A percentile compares a stretch with the other conserved stretches of the same genome.
phyloP scores from a whole-genome alignment of 2,797 vertebrate species.

The Dallia pectoralis region DNA sequence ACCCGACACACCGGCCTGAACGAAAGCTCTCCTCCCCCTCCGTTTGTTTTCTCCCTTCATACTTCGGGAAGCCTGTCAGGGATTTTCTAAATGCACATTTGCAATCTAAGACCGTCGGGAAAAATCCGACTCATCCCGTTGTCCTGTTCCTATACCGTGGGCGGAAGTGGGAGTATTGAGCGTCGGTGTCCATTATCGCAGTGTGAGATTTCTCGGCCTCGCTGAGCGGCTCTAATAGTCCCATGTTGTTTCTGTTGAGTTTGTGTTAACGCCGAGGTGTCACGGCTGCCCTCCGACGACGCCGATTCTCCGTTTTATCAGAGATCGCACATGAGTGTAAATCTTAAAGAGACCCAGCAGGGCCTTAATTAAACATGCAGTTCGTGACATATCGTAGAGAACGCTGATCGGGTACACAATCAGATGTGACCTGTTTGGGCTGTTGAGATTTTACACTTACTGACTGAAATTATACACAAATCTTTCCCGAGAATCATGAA shows the following conservation, averaged over 20 bases:
- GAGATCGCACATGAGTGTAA: constrained; percentile 5
- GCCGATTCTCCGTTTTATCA: neutral
- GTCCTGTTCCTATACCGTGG: constrained; percentile 12
- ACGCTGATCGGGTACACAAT: too few species aligned
- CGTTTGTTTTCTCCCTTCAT: constrained; percentile 14
- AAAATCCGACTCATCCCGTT: constrained; percentile 49
- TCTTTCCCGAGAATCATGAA: constrained; percentile 2
- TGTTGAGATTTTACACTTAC: too few species aligned
- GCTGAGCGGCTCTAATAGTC: constrained; percentile 39
- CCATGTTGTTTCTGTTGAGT: neutral
- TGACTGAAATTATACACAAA: constrained; percentile 1
- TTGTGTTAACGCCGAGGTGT: neutral
- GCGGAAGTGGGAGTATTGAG: constrained; percentile 44
- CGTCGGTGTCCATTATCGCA: constrained; percentile 21
- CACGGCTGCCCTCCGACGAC: neutral
- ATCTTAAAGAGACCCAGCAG: too few species aligned
- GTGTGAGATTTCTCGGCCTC: constrained; percentile 40
- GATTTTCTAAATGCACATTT: constrained; percentile 43
- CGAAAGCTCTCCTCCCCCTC: constrained; percentile 21
- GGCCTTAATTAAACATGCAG: too few species aligned
- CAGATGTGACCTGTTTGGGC: too few species aligned
- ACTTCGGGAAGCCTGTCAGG: constrained; percentile 45
- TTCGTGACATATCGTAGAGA: too few species aligned
- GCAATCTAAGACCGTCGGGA: constrained; percentile 53
- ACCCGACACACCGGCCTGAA: constrained; percentile 45